phyloP scores from a whole-genome alignment of 2,797 vertebrate genomes.

The Platalea minor region DNA sequence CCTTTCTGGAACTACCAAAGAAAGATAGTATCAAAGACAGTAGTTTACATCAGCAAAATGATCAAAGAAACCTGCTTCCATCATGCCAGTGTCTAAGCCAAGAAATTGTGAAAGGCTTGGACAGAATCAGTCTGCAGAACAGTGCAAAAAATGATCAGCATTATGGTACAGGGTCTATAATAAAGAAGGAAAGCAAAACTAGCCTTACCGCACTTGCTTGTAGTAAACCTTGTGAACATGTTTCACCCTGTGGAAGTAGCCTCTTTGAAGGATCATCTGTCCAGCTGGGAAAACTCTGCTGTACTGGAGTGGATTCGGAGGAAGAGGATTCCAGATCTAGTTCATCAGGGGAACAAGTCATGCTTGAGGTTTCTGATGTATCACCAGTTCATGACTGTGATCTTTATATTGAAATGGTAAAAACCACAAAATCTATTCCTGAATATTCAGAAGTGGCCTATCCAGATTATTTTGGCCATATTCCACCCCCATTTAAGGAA shows the following conservation, averaged over 20 bases:
- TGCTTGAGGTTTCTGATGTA: conserved; percentile 83
- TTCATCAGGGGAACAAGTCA: conserved; percentile 77
- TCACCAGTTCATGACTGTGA: conserved; percentile 91
- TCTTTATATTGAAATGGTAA: conserved; percentile 93
- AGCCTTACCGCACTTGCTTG: conserved; percentile 52
- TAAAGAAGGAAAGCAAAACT: conserved; percentile 66
- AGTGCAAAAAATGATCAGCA: conserved; percentile 59
- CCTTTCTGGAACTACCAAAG: conserved; percentile 75
- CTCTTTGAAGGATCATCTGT: conserved; percentile 78
- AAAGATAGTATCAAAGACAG: conserved; percentile 67
- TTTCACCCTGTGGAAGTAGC: conserved; percentile 69
- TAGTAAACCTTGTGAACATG: conserved; percentile 64
- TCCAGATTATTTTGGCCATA: conserved; percentile 97
- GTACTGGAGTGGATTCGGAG: conserved; percentile 83
- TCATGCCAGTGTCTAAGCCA: conserved; percentile 74
- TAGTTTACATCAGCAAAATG: conserved; percentile 53
- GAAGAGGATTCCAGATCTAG: conserved; percentile 78
- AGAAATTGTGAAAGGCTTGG: conserved; percentile 83
- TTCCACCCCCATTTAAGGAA: conserved; percentile 88
- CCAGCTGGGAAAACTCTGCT: conserved; percentile 79
- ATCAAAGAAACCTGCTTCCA: conserved; percentile 52
- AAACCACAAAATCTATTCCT: conserved; percentile 88
- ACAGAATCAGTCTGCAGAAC: conserved; percentile 80
- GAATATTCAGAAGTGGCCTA: conserved; percentile 94
- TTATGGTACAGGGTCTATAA: background rate